These are phyloP conservation scores for Anhinga anhinga DNA, from an alignment of 2,113 vertebrate species.

Conservation along the genomic window DNA sequence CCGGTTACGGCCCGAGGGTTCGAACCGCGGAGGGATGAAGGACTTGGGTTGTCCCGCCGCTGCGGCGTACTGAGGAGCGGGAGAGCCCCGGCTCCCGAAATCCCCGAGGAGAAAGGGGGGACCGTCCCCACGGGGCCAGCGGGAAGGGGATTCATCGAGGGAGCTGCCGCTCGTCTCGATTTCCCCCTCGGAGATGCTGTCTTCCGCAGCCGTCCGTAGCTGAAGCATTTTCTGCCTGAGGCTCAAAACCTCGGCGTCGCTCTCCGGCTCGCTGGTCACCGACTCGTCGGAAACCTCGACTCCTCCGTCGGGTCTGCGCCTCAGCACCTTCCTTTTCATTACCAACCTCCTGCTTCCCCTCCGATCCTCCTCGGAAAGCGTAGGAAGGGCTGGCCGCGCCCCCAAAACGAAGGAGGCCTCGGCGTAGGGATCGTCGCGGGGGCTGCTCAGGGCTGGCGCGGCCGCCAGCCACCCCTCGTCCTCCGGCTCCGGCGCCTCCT, in stretches of 20 bases:
- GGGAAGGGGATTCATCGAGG: not conserved
- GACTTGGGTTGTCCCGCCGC: slow-evolving; percentile 1
- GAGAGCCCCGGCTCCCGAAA: not conserved
- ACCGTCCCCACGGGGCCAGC: not conserved
- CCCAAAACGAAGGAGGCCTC: not conserved
- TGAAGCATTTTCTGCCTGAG: not conserved
- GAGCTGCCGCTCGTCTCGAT: not conserved
- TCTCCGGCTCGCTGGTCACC: not conserved
- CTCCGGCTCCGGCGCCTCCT: not conserved
- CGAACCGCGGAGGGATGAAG: slow-evolving; percentile 67
- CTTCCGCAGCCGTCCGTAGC: not conserved
- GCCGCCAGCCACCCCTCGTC: slow-evolving; percentile 8
- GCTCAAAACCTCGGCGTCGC: not conserved
- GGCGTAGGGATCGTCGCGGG: not conserved
- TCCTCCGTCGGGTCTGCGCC: slow-evolving; percentile 58
- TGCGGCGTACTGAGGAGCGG: not conserved
- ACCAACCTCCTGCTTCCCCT: not conserved
- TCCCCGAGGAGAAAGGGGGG: not conserved
- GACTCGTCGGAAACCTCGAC: slow-evolving; percentile 65
- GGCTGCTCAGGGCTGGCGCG: not conserved
- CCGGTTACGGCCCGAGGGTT: slow-evolving; percentile 33
- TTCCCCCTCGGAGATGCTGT: not conserved
- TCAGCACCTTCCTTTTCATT: slow-evolving; percentile 77
- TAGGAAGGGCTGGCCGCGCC: not conserved
- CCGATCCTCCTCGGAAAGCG: rapidly evolving